Conservation (phyloP, 2,113 vertebrate species). For the Lutjanus erythropterus region DNA sequence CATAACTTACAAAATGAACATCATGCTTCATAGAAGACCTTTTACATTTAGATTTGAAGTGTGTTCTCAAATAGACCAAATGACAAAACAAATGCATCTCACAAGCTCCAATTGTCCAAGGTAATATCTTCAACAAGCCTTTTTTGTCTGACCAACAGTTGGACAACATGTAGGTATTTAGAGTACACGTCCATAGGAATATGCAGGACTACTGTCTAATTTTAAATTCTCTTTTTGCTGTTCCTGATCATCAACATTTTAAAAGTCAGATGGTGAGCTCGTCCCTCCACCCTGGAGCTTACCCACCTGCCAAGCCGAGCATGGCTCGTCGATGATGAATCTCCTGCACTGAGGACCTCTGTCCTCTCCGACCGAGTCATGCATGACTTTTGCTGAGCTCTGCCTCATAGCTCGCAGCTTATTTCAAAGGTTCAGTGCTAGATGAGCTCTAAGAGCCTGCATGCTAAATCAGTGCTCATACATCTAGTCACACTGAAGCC, state of each 20-base stretch:
- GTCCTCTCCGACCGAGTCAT: conserved; percentile 41
- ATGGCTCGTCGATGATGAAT: conserved; percentile 28
- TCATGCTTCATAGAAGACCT: too few relatives aligned
- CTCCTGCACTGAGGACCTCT: conserved; percentile 21
- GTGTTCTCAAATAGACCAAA: neutral
- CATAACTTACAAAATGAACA: too few relatives aligned
- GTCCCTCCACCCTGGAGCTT: neutral
- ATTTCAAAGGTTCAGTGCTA: conserved; percentile 42
- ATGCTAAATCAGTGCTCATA: conserved; percentile 39
- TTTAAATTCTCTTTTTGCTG: neutral
- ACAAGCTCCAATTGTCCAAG: neutral
- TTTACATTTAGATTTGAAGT: neutral
- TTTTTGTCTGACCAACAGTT: neutral
- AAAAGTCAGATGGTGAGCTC: conserved; percentile 15
- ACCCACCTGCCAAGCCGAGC: conserved; percentile 20
- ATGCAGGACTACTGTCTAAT: neutral
- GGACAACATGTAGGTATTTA: neutral
- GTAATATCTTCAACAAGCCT: neutral
- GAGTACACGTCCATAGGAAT: neutral
- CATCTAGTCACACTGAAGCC: conserved; percentile 36
- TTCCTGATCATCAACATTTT: conserved; percentile 17
- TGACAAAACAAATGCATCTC: neutral
- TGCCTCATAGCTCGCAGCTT: conserved; percentile 36
- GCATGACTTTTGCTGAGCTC: conserved; percentile 60
- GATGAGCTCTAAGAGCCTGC: conserved; percentile 4